Evolutionary conservation across 2,888 invertebrate species (phyloP).

Genomic region (Phania funesta): DNA sequence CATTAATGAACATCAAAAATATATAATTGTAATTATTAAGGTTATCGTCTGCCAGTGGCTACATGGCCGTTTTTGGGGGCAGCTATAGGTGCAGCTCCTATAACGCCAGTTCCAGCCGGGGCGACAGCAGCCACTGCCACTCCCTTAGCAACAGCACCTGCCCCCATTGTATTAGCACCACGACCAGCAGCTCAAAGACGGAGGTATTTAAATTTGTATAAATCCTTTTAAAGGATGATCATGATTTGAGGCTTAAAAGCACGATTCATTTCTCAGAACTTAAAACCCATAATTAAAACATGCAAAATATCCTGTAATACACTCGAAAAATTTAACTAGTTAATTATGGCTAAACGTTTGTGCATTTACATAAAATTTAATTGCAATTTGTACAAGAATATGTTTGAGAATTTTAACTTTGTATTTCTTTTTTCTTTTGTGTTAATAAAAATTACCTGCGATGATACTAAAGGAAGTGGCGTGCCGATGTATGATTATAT

Average conservation of each 20-base stretch:
- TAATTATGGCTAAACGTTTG: slow-evolving; percentile 28
- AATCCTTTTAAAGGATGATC: slow-evolving; percentile 45
- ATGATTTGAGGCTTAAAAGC: slow-evolving; percentile 73
- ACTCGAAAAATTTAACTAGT: slow-evolving; percentile 15
- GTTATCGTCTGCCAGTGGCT: slow-evolving; percentile 87
- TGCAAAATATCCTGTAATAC: slow-evolving; percentile 8
- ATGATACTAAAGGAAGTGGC: not conserved
- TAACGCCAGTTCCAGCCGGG: slow-evolving; percentile 82
- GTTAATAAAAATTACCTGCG: not conserved
- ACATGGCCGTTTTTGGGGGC: slow-evolving; percentile 88
- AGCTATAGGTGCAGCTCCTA: slow-evolving; percentile 81
- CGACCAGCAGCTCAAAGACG: slow-evolving; percentile 87
- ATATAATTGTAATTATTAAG: slow-evolving; percentile 78
- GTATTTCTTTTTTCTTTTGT: not conserved
- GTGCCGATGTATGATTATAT: slow-evolving; percentile 14
- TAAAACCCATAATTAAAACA: not conserved
- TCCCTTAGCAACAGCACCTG: slow-evolving; percentile 81
- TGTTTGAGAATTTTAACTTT: not conserved
- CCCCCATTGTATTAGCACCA: slow-evolving; percentile 85
- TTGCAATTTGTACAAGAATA: not conserved
- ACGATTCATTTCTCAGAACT: slow-evolving; percentile 75
- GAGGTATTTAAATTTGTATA: slow-evolving; percentile 82
- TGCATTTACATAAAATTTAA: slow-evolving; percentile 28
- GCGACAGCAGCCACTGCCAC: slow-evolving; percentile 77
- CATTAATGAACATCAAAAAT: slow-evolving; percentile 29